Base-by-base conservation (phyloP, 2,113 vertebrate species). In the Alligator sinensis region DNA sequence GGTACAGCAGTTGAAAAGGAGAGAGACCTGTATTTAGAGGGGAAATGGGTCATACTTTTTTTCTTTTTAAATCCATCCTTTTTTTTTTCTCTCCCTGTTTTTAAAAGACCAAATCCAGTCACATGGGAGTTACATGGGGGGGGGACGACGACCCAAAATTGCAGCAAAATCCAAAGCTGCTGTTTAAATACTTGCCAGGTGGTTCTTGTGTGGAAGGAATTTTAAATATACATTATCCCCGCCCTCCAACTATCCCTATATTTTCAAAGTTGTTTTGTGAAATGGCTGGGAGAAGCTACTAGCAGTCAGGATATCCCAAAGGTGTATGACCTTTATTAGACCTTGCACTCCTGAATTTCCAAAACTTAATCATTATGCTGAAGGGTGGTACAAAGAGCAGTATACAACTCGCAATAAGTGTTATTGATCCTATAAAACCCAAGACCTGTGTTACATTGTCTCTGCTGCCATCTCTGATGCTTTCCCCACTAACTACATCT, bases 101-200 rank as follows among this genome's bases (percentile, higher is more conserved):
- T 70, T 84, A 91, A n/a, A 34, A 86, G 82, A 74, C 58, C 88
- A 89, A 94, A 94, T 54, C 27, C 58, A 86, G 61, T 74, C 63
- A 21, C 22, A 30, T 17, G 27, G 34, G 38, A 82, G 66, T 70
- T 95, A 54, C 19, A 3, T 68, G 12, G n/a, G 61, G 80, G 47
- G 25, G 22, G 30, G 34, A 86, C 47, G 9, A 9, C 47, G 8
- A 47, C 47, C 7, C 47, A 47, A 90, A 88, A 94, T 77, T 30
- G 11, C 61, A 79, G 58, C 22, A 28, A 74, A 89, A 80, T 92
- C 38, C 77, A 55, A 85, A 92, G 19, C 61, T 91, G 77, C 61
- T 92, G 75, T 61, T 87, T 77, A 80, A 81, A 0, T 30, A 84
- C 80, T 13, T 74, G 24, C 34, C 91, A 47, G 30, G 15, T 81